Evolutionary conservation across 1,140 invertebrate genomes (phyloP), one percentile per base, ranked within the genome.

Genomic region (Luehdorfia chinensis): DNA sequence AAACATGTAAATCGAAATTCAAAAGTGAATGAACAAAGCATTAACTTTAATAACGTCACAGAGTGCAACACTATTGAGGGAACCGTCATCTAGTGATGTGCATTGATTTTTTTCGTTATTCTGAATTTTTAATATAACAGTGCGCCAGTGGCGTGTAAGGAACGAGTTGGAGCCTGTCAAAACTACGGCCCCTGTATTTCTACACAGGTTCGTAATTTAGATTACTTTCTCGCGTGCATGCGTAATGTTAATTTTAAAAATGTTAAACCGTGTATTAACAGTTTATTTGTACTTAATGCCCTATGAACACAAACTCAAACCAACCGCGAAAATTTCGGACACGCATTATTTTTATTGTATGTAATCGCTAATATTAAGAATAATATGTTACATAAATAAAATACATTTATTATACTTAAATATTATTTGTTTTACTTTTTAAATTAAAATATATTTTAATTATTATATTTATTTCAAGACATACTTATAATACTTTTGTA

Each of bases 131-230:
- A 59, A 64, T 59, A 60, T 36, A 44, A 55, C 55, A 62, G 74
- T 76, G 59, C 63, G 50, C 41, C 51, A 62, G 53, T 66, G 43
- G 53, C 50, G 60, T 64, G 49, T 53, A 39, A 7, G 39, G 59
- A 5, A 31, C 25, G 25, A 31, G 48, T 47, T 31, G 39, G 57
- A 50, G 54, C 47, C 45, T 50, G 54, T 54, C 49, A 46, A 61
- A 55, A 62, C 51, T 56, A 47, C 48, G 47, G 47, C 55, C 51
- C 49, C 58, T 59, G 36, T 50, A 53, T 67, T 67, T 54, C 61
- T 47, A 74, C 60, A 67, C 56, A 83, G 78, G 75, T 83, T 73
- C 31, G 73, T 81, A 68, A 58, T 77, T 75, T 70, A 65, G 78
- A 84, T 78, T 73, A 72, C 67, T 64, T 55, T 55, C 59, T 84